These are phyloP conservation scores for Pavo muticus DNA, from an alignment of 2,113 vertebrate genomes.

Conservation along the genomic window DNA sequence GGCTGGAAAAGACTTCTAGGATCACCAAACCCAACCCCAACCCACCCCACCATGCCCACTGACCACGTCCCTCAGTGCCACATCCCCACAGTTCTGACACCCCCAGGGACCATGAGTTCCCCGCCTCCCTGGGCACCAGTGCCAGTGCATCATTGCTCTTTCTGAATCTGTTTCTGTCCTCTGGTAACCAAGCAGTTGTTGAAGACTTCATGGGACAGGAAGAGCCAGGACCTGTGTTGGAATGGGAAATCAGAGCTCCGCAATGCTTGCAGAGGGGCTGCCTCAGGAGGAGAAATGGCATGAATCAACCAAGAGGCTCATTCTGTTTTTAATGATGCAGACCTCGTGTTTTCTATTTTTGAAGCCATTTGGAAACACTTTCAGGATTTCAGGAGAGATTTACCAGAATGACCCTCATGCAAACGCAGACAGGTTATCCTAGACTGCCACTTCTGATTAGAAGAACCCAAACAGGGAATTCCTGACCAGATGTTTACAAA, in stretches of 20 bases:
- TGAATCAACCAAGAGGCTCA: neutral
- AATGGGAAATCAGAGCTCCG: conserved; percentile 48
- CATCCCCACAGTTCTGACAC: too few relatives aligned
- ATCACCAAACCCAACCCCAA: too few relatives aligned
- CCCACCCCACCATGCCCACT: too few relatives aligned
- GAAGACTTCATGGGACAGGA: neutral
- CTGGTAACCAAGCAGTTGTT: neutral
- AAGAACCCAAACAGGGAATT: neutral
- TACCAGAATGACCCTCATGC: neutral
- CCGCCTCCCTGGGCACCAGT: too few relatives aligned
- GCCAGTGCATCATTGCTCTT: too few relatives aligned
- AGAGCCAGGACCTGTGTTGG: neutral
- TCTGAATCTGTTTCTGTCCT: neutral
- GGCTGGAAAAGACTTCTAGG: too few relatives aligned
- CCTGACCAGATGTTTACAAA: neutral
- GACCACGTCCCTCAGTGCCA: too few relatives aligned
- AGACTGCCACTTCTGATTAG: neutral
- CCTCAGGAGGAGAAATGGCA: conserved; percentile 2
- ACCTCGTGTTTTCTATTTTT: neutral
- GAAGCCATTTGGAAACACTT: conserved; percentile 10
- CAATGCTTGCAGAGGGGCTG: neutral
- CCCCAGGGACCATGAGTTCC: too few relatives aligned
- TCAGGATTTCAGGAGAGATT: neutral
- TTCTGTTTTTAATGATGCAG: conserved; percentile 15
- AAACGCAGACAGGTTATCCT: conserved; percentile 12